These are phyloP conservation scores for Dermolepida albohirtum DNA, from an alignment of 2,888 invertebrate genomes.

Conservation along the genomic window DNA sequence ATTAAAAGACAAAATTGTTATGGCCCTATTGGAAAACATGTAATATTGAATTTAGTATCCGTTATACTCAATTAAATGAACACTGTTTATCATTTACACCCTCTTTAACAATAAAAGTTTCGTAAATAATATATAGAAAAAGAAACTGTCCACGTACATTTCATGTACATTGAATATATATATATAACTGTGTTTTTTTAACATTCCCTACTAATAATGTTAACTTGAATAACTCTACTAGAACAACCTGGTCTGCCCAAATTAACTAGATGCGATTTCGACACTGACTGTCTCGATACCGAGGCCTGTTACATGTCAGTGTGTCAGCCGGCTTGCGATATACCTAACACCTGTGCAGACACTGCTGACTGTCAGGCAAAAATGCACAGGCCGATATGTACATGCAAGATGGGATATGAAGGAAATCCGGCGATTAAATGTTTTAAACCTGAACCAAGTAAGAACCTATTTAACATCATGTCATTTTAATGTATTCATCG, in stretches of 20 bases:
- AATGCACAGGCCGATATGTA: constrained; percentile 86
- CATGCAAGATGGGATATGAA: constrained; percentile 82
- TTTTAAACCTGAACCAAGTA: constrained; percentile 81
- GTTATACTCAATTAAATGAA: too few relatives aligned
- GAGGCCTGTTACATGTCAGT: constrained; percentile 86
- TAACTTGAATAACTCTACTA: constrained; percentile 61
- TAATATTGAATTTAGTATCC: too few relatives aligned
- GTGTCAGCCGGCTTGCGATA: constrained; percentile 86
- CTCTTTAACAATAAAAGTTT: too few relatives aligned
- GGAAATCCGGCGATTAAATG: constrained; percentile 87
- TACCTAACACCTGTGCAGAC: constrained; percentile 80
- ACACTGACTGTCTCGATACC: constrained; percentile 85
- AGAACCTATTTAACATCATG: constrained; percentile 62
- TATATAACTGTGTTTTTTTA: constrained; percentile 33
- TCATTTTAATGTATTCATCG: constrained; percentile 6
- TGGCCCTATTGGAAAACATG: too few relatives aligned
- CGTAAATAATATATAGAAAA: too few relatives aligned
- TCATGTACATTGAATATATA: constrained; percentile 26
- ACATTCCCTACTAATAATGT: constrained; percentile 41
- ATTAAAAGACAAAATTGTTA: too few relatives aligned
- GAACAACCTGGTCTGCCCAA: constrained; percentile 76
- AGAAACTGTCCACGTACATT: constrained; percentile 38
- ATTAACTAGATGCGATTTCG: constrained; percentile 83
- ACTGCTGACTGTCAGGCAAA: constrained; percentile 84
- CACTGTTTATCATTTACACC: too few relatives aligned